These are phyloP conservation scores for Hemibagrus guttatus DNA, from an alignment of 2,797 vertebrate species.

Conservation along the genomic window DNA sequence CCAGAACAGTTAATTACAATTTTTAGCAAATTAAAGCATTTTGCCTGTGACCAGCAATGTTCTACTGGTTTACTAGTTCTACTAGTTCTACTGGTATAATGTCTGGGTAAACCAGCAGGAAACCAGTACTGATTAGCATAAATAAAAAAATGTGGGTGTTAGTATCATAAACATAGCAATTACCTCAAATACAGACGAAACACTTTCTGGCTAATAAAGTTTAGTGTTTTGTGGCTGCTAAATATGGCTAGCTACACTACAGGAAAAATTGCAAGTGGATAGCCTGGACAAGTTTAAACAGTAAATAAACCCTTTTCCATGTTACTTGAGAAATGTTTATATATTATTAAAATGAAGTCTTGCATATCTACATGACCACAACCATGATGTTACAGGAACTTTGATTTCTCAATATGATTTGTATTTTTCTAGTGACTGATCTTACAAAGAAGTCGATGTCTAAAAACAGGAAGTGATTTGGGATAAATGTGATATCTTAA, in stretches of 20 bases:
- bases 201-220: neutral
- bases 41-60: neutral
- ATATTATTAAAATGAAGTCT: neutral
- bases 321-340: constrained; percentile 1
- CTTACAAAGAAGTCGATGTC: neutral
- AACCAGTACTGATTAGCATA: neutral
- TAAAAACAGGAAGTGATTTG: neutral
- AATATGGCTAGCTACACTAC: neutral
- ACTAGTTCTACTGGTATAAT: neutral
- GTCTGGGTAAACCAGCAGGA: neutral
- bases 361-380: neutral
- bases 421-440: neutral
- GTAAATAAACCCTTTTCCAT: neutral
- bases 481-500: neutral
- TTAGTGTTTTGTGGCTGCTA: too few relatives aligned
- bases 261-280: neutral
- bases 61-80: neutral
- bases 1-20: neutral
- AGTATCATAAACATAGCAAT: neutral
- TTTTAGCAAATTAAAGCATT: neutral
- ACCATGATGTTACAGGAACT: neutral
- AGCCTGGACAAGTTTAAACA: neutral
- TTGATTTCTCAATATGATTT: neutral
- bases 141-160: neutral
- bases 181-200: neutral